Evolutionary conservation across 2,888 invertebrate species (phyloP).

Genomic region (Agonum fuliginosum): DNA sequence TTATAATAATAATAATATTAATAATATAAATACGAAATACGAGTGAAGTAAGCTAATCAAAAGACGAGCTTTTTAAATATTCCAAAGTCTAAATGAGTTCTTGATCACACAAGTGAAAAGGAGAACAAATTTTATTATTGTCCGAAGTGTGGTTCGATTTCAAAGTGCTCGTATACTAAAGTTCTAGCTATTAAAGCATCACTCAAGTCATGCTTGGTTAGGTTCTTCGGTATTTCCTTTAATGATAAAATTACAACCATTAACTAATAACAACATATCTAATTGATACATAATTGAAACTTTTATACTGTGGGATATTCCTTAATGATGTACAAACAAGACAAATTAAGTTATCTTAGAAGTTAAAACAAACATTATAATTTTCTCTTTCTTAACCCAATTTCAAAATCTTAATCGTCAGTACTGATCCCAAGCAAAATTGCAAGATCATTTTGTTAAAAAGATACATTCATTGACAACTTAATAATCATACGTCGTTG

Average conservation of each 20-base stretch:
- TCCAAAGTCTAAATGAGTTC: no score
- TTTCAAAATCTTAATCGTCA: slow-evolving; percentile 9
- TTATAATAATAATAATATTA: no score
- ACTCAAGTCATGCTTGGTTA: neutral
- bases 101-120: no score
- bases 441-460: slow-evolving; percentile 15
- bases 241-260: slow-evolving; percentile 38
- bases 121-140: no score
- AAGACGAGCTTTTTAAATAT: no score
- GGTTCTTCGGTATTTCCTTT: slow-evolving; percentile 32
- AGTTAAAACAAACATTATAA: slow-evolving; percentile 36
- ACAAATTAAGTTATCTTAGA: slow-evolving; percentile 32
- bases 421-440: neutral
- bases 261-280: slow-evolving; percentile 30
- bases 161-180: no score
- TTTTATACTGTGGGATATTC: neutral
- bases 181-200: neutral
- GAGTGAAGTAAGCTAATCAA: no score
- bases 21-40: no score
- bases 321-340: slow-evolving; percentile 15
- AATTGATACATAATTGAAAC: slow-evolving; percentile 31
- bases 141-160: no score
- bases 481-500: slow-evolving; percentile 12
- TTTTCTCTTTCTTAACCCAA: slow-evolving; percentile 33
- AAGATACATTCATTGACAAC: slow-evolving; percentile 24